Evolutionary conservation across 2,888 invertebrate species (phyloP).

Genomic region (Diloba caeruleocephala): DNA sequence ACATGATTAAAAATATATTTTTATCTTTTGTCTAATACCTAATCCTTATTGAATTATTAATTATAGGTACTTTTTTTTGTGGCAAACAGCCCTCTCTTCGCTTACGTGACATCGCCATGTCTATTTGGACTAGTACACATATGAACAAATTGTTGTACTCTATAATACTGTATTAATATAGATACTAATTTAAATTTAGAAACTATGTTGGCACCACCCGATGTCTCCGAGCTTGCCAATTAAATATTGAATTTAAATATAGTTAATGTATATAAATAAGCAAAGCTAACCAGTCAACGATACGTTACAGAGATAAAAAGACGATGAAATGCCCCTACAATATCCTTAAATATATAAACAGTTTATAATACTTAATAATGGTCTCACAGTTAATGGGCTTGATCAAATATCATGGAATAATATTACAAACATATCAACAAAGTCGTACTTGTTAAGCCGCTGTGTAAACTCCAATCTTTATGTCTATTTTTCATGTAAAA

Average conservation of each 20-base stretch:
- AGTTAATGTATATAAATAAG: constrained; percentile 15
- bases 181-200: not conserved
- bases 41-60: too few species aligned
- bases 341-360: constrained; percentile 14
- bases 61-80: too few species aligned
- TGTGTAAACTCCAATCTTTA: constrained; percentile 58
- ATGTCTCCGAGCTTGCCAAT: not conserved
- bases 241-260: constrained; percentile 17
- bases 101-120: too few species aligned
- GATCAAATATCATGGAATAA: constrained; percentile 26
- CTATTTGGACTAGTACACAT: too few species aligned
- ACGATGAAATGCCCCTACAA: constrained; percentile 15
- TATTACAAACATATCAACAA: constrained; percentile 11
- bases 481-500: constrained; percentile 53
- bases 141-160: too few species aligned
- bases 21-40: too few species aligned
- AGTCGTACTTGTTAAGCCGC: constrained; percentile 28
- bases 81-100: too few species aligned
- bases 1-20: too few species aligned
- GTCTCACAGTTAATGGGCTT: constrained; percentile 14
- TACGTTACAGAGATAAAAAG: constrained; percentile 9
- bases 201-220: not conserved
- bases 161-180: not conserved
- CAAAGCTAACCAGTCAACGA: constrained; percentile 3
- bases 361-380: constrained; percentile 3